A percentile compares a stretch with the other conserved stretches of the same genome.
Conservation (phyloP, 2,113 vertebrate genomes). For the Hystrix cristata region DNA sequence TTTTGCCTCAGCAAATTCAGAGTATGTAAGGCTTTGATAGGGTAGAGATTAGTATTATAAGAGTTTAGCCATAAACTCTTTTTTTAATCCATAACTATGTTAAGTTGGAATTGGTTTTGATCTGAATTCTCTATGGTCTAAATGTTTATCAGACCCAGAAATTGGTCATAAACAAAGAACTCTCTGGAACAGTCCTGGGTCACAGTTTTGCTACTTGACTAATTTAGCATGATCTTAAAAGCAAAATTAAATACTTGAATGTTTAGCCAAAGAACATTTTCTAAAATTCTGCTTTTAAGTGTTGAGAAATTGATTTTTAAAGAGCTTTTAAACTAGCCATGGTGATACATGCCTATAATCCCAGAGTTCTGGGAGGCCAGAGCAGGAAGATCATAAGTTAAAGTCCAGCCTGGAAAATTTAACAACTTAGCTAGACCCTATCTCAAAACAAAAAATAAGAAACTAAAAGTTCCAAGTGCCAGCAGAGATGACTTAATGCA, state of each 20-base stretch:
- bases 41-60: not conserved
- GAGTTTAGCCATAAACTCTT: not conserved
- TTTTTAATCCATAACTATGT: not conserved
- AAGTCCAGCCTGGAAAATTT: not conserved
- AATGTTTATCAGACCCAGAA: not conserved
- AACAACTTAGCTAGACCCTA: not conserved
- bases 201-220: not conserved
- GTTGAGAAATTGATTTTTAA: not conserved
- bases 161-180: not conserved
- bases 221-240: conserved; percentile 34
- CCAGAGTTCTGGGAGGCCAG: not conserved
- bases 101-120: conserved; percentile 5
- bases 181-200: not conserved
- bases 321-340: not conserved
- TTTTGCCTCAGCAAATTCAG: conserved; percentile 30
- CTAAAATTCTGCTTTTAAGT: conserved; percentile 40
- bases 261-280: conserved; percentile 27
- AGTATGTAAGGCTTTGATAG: not conserved
- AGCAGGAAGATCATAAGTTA: not conserved
- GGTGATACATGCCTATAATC: not conserved
- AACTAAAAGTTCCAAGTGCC: not conserved
- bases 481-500: not conserved
- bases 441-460: not conserved
- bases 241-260: conserved; percentile 43
- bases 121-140: not conserved